phyloP scores from a whole-genome alignment of 2,888 invertebrate species.

The Drosophila phalerata region DNA sequence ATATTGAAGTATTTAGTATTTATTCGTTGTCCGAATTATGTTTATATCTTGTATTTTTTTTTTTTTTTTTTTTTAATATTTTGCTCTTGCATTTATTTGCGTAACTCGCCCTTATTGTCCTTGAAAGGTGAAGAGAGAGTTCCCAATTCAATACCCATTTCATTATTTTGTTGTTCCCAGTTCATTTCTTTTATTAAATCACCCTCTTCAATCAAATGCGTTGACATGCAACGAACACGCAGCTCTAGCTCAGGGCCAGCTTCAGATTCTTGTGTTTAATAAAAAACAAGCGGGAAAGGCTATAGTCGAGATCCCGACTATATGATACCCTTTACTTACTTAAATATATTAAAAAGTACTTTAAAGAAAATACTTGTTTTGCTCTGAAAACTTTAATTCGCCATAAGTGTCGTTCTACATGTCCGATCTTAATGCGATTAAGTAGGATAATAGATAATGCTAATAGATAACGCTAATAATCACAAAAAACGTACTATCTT shows the following conservation, averaged over 20 bases:
- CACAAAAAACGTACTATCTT: too few relatives aligned
- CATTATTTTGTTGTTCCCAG: conserved; percentile 6
- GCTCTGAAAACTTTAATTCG: too few relatives aligned
- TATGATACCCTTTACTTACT: too few relatives aligned
- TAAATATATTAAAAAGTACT: too few relatives aligned
- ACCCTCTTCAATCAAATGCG: conserved; percentile 81
- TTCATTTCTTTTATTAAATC: conserved; percentile 72
- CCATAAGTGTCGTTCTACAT: too few relatives aligned
- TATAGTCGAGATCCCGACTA: too few relatives aligned
- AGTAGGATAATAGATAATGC: too few relatives aligned
- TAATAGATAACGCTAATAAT: too few relatives aligned
- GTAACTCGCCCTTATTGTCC: conserved; percentile 11
- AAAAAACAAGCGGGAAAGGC: too few relatives aligned
- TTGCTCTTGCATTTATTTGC: conserved; percentile 39
- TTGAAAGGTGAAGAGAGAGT: conserved; percentile 15
- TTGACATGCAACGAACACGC: conserved; percentile 66
- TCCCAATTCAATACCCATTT: conserved; percentile 37
- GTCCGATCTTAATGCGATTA: too few relatives aligned
- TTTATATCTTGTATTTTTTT: background rate
- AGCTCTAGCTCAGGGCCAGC: conserved; percentile 23
- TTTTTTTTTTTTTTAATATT: conserved; percentile 8
- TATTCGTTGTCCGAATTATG: background rate
- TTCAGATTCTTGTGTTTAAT: conserved; percentile 72
- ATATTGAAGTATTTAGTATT: too few relatives aligned
- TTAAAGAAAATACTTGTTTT: too few relatives aligned